Base-by-base conservation (phyloP, 2,797 vertebrate genomes). In the Sebastiscus albofasciatus region DNA sequence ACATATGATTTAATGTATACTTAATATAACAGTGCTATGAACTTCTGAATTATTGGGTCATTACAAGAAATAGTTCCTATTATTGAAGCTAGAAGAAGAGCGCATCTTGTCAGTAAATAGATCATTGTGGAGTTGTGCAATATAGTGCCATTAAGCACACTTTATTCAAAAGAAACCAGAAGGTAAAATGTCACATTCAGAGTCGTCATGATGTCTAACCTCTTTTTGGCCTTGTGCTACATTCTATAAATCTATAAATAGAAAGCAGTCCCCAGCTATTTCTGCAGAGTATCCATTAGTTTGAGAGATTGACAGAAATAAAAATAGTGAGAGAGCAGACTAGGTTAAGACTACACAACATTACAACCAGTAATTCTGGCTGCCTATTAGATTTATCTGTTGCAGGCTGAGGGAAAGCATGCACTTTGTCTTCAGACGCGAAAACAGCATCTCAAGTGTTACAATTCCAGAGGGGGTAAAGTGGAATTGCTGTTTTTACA, bases 401-500 rank as follows among this genome's bases (percentile, higher is more conserved):
- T 89, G 90, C 90, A 92, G 94, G 88, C 89, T 76, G 89, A 89
- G 87, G 87, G 80, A 91, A 89, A 93, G 92, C 92, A 93, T 89
- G 89, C 91, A 93, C 93, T 95, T 94, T 93, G 90, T 96, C 95
- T 95, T 95, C 93, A 94, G 91, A 96, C 92, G 92, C 92, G 91
- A 95, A 92, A 96, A 96, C 93, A 95, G 94, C 94, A 93, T 94
- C 90, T 94, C 93, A 90, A 94, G 95, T 95, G 94, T 91, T 94
- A 90, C 91, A 93, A 86, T 93, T 95, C 96, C 96, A 95, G 94
- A 93, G 95, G 96, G 96, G 92, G 68, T 71, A 92, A 90, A 92
- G 94, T 61, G 87, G 94, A 96, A 96, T 95, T 96, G 96, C 95
- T 95, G 95, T 95, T 96, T 97, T 96, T 96, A 95, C 93, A 94